These are phyloP conservation scores for Manacus vitellinus DNA, from an alignment of 2,113 vertebrate genomes.

Conservation along the genomic window DNA sequence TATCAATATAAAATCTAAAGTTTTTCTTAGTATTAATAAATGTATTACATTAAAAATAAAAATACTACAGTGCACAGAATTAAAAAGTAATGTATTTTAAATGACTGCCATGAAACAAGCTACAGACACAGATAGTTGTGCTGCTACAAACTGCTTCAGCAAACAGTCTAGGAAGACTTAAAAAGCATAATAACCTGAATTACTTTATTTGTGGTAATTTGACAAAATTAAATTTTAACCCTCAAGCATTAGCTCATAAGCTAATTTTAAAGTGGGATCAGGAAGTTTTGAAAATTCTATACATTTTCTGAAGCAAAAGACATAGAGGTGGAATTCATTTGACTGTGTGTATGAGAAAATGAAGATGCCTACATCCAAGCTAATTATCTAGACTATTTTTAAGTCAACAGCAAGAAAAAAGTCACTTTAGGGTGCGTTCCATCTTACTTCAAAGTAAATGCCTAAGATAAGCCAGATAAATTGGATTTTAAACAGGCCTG, in stretches of 20 bases:
- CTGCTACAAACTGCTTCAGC: not conserved
- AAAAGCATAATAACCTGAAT: not conserved
- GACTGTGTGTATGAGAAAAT: not conserved
- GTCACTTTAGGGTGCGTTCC: not conserved
- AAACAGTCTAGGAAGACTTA: conserved; percentile 7
- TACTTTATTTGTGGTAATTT: conserved; percentile 7
- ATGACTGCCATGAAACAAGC: not conserved
- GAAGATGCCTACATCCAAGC: not conserved
- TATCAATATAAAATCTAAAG: not conserved
- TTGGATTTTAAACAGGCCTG: not conserved
- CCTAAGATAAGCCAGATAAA: not conserved
- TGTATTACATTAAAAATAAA: not conserved
- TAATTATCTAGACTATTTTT: not conserved
- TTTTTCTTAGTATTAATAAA: not conserved
- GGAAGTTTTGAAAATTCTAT: conserved; percentile 25
- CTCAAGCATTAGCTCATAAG: conserved; percentile 43
- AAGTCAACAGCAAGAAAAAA: not conserved
- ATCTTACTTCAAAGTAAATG: not conserved
- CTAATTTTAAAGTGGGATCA: conserved; percentile 54
- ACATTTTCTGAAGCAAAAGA: conserved; percentile 57
- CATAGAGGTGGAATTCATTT: not conserved
- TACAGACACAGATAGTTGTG: not conserved
- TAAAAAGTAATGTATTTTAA: not conserved
- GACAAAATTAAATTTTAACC: conserved; percentile 42
- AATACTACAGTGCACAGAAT: not conserved